phyloP scores from a whole-genome alignment of 1,140 invertebrate species.

The Halictus rubicundus region DNA sequence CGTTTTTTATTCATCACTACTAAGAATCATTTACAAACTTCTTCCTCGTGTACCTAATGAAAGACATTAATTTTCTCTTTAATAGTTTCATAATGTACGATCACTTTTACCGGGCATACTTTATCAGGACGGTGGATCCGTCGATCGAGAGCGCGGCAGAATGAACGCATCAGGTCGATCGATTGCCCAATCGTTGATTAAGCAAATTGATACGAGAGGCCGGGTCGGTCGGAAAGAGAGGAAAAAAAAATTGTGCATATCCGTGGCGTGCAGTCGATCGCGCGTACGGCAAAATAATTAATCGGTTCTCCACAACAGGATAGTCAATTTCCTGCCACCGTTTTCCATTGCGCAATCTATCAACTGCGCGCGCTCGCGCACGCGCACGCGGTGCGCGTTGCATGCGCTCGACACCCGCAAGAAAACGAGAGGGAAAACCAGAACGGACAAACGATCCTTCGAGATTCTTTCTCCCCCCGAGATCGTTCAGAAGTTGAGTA shows the following conservation, averaged over 20 bases:
- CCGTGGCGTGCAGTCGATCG: slow-evolving; percentile 2
- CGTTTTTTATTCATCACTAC: too few species aligned
- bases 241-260: slow-evolving; percentile 4
- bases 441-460: neutral
- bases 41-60: too few species aligned
- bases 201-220: neutral
- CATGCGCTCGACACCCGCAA: neutral
- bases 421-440: slow-evolving; percentile 39
- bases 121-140: too few species aligned
- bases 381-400: neutral
- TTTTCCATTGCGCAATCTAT: slow-evolving; percentile 40
- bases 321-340: slow-evolving; percentile 33
- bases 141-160: too few species aligned
- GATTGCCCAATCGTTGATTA: neutral
- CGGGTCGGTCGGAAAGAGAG: neutral
- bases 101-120: too few species aligned
- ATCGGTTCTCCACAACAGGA: neutral
- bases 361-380: neutral
- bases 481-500: neutral
- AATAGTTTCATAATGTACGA: too few species aligned
- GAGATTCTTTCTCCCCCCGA: neutral
- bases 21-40: too few species aligned
- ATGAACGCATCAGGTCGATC: neutral
- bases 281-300: slow-evolving; percentile 16
- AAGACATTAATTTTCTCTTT: too few species aligned